Percentiles rank a stretch among this genome's conserved stretches.
These are phyloP conservation scores for Eurystomus gularis DNA, from an alignment of 2,113 vertebrate species.

Conservation along the genomic window DNA sequence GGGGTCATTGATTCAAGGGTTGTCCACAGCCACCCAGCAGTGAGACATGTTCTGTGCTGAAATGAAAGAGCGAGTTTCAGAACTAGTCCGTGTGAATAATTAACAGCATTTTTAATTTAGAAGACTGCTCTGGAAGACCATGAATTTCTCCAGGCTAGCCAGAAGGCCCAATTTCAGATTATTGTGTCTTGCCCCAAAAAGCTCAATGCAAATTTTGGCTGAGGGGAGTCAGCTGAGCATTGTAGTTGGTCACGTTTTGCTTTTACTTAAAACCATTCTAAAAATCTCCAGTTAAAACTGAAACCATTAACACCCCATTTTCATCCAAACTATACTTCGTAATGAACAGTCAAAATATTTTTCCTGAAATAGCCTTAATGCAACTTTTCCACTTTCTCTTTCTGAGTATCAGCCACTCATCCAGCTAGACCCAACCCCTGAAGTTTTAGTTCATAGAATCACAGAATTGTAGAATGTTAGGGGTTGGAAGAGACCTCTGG, in stretches of 20 bases:
- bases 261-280: not conserved
- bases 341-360: not conserved
- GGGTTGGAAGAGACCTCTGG: no score
- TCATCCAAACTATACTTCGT: not conserved
- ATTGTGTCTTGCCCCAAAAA: not conserved
- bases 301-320: not conserved
- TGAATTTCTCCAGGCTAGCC: not conserved
- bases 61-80: not conserved
- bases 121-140: not conserved
- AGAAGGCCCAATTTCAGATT: not conserved
- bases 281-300: not conserved
- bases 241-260: not conserved
- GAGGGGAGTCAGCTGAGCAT: not conserved
- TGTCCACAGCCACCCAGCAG: not conserved
- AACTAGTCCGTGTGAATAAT: not conserved
- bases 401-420: not conserved
- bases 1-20: not conserved
- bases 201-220: not conserved
- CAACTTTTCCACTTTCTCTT: not conserved
- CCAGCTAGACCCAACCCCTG: not conserved
- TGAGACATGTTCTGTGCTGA: accelerated
- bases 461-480: no score
- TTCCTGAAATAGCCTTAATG: not conserved
- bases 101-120: not conserved
- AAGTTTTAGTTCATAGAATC: not conserved